phyloP scores from a whole-genome alignment of 2,113 vertebrate genomes.

The human (Homo sapiens) region DNA sequence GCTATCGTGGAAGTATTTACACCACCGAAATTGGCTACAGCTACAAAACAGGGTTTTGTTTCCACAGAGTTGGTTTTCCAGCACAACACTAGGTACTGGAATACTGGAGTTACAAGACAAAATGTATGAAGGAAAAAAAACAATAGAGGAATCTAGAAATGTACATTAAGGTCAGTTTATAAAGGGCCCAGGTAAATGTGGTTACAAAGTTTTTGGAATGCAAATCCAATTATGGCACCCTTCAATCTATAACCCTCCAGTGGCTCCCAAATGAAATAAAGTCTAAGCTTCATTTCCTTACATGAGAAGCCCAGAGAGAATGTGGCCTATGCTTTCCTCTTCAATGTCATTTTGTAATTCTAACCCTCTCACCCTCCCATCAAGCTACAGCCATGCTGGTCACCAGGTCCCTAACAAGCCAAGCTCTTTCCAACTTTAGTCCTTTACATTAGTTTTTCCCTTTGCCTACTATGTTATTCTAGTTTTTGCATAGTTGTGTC shows the following conservation, averaged over 20 bases:
- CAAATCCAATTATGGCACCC: background rate
- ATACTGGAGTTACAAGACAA: background rate
- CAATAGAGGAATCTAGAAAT: background rate
- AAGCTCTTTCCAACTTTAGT: background rate
- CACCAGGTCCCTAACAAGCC: background rate
- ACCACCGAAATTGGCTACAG: background rate
- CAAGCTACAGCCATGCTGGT: background rate
- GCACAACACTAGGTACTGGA: background rate
- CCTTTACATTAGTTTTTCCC: background rate
- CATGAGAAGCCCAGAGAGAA: background rate
- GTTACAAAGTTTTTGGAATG: background rate
- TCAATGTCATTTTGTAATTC: background rate
- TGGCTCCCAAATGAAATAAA: background rate
- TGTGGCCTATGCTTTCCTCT: background rate
- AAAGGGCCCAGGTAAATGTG: background rate
- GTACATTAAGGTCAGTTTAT: background rate
- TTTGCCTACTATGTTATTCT: background rate
- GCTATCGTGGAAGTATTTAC: background rate
- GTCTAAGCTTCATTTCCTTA: background rate
- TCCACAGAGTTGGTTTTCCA: background rate
- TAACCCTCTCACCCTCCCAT: background rate
- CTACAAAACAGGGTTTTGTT: constrained; percentile 2
- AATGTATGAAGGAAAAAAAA: background rate
- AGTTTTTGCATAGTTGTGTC: background rate
- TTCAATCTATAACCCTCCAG: background rate